Base-by-base conservation (phyloP, 2,797 vertebrate genomes). In the Chromobotia macracanthus region DNA sequence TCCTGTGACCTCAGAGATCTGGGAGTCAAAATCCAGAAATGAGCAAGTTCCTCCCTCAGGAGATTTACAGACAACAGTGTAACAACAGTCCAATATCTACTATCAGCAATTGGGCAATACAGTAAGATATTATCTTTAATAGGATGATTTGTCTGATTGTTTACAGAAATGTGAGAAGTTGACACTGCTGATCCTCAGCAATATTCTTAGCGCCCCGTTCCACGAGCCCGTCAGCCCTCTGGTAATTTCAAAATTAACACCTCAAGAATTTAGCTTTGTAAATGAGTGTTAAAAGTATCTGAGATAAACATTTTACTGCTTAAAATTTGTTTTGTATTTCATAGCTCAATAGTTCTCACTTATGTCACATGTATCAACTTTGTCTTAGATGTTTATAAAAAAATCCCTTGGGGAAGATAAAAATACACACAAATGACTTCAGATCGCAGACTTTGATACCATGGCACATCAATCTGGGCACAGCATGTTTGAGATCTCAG, bases 171-270 rank as follows among this genome's bases (percentile, higher is more conserved):
- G 97, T 88, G 97, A 99, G 89, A 96, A 95, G 86, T 90, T 99
- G 91, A 93, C 95, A 48, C 93, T 99, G 83, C 93, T 95, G 68
- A 91, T 98, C 88, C 94, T 96, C 91, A 97, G 95, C 90, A 97
- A 96, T 83, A 95, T 93, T 78, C 94, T 99, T 87, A 99, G 98
- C 72, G 90, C 97, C 64, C 98, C 98, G 0, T 99, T 99, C 87
- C 98, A 99, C 0, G 98, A 99, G 72, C 98, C 98, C 0, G 98
- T 99, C 90, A 99, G 98, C 86, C 97, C 97, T 1, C 91, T 98
- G 88, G 98, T 99, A 89, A 97, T 95, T 90, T 64, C 19, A 2
- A 18, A 48, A 18, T 18, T 28, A 66, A 41, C 58, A 78, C 55
- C 25, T 31, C 19, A 6, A 16, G 48, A 70, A 11, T 18, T 38